These are phyloP conservation scores for Lordiphosa collinella DNA, from an alignment of 1,140 invertebrate genomes.

Conservation along the genomic window DNA sequence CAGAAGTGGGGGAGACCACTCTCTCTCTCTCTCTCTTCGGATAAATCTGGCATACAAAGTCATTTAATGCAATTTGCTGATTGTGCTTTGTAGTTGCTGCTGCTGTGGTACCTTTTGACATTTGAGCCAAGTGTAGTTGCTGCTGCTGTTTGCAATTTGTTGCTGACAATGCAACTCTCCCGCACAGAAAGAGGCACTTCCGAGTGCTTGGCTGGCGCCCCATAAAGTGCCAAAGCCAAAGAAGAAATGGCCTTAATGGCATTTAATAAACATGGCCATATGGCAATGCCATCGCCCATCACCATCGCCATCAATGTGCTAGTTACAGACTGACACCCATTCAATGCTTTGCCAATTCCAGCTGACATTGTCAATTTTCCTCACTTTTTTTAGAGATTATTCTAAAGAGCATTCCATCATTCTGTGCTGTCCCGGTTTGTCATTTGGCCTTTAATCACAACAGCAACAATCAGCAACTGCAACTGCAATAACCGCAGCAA, in stretches of 20 bases:
- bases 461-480: conserved; percentile 31
- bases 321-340: conserved; percentile 68
- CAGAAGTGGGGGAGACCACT: conserved; percentile 27
- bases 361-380: conserved; percentile 1
- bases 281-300: too few species aligned
- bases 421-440: conserved; percentile 25
- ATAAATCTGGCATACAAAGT: conserved; percentile 52
- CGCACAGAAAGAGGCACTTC: conserved; percentile 23
- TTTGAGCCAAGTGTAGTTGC: conserved; percentile 42
- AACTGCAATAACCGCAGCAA: conserved; percentile 27
- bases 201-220: conserved; percentile 5
- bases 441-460: conserved; percentile 59
- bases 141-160: conserved; percentile 6
- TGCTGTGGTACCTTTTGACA: conserved; percentile 53
- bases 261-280: conserved; percentile 58
- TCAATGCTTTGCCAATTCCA: conserved; percentile 26
- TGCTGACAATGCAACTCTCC: conserved; percentile 44
- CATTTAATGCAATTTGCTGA: conserved; percentile 72
- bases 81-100: conserved; percentile 40
- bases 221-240: conserved; percentile 40
- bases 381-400: too few species aligned
- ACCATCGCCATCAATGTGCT: too few species aligned
- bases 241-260: conserved; percentile 53
- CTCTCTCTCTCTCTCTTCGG: conserved; percentile 3
- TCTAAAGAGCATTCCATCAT: not conserved